Evolutionary conservation across 2,113 vertebrate genomes (phyloP).

Genomic region (Cochlearius cochlearius): DNA sequence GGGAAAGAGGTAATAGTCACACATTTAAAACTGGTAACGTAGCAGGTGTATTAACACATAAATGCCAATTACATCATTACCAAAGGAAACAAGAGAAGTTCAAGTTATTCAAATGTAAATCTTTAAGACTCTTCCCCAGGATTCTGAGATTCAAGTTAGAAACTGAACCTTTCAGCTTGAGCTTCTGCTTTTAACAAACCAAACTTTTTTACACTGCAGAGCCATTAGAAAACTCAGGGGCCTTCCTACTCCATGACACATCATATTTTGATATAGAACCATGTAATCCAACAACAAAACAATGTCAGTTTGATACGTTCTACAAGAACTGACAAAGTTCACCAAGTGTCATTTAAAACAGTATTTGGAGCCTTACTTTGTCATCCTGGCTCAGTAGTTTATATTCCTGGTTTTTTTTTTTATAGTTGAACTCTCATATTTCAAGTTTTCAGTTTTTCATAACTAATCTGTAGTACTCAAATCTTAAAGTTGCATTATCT

Average conservation of each 20-base stretch:
- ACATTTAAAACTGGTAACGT: neutral
- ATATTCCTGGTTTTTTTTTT: no score
- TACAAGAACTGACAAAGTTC: neutral
- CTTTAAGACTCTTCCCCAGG: neutral
- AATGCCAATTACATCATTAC: neutral
- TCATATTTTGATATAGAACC: neutral
- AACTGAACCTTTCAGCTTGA: neutral
- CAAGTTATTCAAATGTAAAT: neutral
- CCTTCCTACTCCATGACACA: neutral
- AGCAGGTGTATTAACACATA: neutral
- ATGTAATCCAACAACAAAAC: neutral
- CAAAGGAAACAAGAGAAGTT: neutral
- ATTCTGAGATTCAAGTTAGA: neutral
- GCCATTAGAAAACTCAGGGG: neutral
- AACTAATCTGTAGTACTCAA: neutral
- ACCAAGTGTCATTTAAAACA: neutral
- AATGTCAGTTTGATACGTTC: neutral
- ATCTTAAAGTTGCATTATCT: neutral
- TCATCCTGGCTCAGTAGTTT: neutral
- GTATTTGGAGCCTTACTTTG: neutral
- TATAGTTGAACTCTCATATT: neutral
- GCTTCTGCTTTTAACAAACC: neutral
- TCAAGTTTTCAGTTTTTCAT: neutral
- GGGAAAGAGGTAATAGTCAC: neutral
- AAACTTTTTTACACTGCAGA: neutral